A percentile compares a stretch with the other conserved stretches of the same genome.
Evolutionary conservation across 2,888 invertebrate species (phyloP).

Genomic region (Dichetophora obliterata): DNA sequence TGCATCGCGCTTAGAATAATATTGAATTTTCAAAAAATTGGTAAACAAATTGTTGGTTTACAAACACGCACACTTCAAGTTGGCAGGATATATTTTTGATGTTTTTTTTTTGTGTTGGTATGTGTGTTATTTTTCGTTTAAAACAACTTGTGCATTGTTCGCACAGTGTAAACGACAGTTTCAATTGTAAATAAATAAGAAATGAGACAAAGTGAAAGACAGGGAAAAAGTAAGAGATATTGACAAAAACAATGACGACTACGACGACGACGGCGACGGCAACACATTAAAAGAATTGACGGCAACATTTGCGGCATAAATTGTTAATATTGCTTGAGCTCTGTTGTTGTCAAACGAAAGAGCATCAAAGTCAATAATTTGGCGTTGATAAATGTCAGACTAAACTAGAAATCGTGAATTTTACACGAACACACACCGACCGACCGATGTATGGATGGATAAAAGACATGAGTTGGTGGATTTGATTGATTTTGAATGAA

Average conservation of each 20-base stretch:
- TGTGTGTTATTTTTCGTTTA: neutral
- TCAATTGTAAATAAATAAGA: conserved; percentile 27
- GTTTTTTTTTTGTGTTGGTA: no score
- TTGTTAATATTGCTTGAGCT: conserved; percentile 26
- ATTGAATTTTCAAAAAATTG: conserved; percentile 17
- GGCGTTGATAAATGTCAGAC: conserved; percentile 52
- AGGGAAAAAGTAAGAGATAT: neutral
- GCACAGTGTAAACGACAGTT: conserved; percentile 3
- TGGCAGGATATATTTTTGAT: neutral
- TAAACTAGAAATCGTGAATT: neutral
- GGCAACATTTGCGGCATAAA: conserved; percentile 32
- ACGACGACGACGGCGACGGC: neutral
- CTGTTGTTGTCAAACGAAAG: conserved; percentile 28
- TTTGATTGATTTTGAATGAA: conserved; percentile 49
- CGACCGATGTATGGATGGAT: neutral
- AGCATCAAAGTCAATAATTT: conserved; percentile 43
- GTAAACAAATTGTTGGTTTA: conserved; percentile 27
- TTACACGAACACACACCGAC: neutral
- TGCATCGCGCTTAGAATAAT: conserved; percentile 8
- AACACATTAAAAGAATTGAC: conserved; percentile 28
- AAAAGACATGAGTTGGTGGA: neutral
- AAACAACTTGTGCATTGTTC: neutral
- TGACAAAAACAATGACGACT: neutral
- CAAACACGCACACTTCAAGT: conserved; percentile 15
- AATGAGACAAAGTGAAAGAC: neutral